Conservation (phyloP, 2,797 vertebrate genomes). For the Eidolon dupreanum region DNA sequence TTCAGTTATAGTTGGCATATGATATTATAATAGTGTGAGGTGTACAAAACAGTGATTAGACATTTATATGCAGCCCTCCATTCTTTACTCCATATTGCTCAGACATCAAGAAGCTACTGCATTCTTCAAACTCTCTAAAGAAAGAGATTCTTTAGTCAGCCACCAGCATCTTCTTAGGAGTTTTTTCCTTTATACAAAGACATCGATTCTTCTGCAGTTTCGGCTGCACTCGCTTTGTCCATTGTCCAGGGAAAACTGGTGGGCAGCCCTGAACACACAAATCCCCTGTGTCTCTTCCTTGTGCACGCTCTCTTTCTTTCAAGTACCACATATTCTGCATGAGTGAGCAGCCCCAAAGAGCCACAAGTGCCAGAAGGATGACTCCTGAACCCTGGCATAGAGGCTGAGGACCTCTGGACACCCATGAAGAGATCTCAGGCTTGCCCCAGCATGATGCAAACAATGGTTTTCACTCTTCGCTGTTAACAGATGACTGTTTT, state of each 20-base stretch:
- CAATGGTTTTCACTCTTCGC: not conserved
- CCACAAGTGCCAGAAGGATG: not conserved
- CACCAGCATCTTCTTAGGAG: too few species aligned
- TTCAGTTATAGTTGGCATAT: too few species aligned
- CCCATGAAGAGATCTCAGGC: not conserved
- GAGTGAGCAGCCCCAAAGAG: not conserved
- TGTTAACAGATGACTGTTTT: not conserved
- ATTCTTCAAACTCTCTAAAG: conserved; percentile 23
- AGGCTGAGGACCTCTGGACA: not conserved
- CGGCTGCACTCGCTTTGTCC: not conserved
- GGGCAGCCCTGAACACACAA: not conserved
- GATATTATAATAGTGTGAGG: too few species aligned
- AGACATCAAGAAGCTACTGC: not conserved
- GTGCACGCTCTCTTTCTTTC: too few species aligned
- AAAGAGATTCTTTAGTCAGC: not conserved
- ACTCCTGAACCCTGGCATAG: not conserved
- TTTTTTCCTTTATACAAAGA: not conserved
- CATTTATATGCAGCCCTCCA: not conserved
- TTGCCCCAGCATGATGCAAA: not conserved
- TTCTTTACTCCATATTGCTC: not conserved
- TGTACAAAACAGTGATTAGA: too few species aligned
- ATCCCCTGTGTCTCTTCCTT: not conserved
- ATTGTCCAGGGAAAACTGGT: not conserved
- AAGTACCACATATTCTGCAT: not conserved
- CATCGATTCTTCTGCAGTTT: not conserved